Conservation (phyloP, 1,140 invertebrate genomes). For the Spodoptera litura region DNA sequence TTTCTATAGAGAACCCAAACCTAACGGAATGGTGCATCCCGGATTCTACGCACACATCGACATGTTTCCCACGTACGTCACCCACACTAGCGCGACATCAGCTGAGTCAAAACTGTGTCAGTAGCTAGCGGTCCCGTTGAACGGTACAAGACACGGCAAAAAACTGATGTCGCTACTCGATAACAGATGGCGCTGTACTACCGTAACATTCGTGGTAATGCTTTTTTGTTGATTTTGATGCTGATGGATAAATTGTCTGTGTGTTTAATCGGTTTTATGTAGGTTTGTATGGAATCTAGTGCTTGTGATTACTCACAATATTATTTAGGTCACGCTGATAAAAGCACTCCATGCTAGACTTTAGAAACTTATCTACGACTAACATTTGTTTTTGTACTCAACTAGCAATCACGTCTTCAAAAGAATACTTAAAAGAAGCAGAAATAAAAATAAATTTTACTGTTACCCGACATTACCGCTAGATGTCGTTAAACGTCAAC, state of each 20-base stretch:
- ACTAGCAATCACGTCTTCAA: background rate
- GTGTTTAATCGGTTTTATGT: constrained; percentile 39
- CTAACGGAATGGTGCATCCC: constrained; percentile 73
- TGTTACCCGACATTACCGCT: constrained; percentile 52
- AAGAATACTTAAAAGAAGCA: background rate
- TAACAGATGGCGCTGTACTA: constrained; percentile 72
- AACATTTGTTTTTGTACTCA: constrained; percentile 19
- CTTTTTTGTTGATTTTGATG: constrained; percentile 29
- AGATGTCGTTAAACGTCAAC: constrained; percentile 61
- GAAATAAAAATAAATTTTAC: constrained; percentile 41
- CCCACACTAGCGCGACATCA: constrained; percentile 64
- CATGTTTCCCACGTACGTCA: constrained; percentile 58
- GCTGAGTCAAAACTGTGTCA: constrained; percentile 82
- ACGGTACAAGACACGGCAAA: constrained; percentile 72
- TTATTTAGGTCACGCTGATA: constrained; percentile 57
- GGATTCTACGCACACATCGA: constrained; percentile 65
- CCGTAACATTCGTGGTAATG: constrained; percentile 46
- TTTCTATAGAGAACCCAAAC: constrained; percentile 58
- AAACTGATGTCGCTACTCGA: constrained; percentile 68
- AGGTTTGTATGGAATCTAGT: constrained; percentile 49
- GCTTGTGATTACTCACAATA: constrained; percentile 59
- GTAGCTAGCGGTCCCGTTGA: constrained; percentile 68
- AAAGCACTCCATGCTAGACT: constrained; percentile 44
- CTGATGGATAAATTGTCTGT: background rate
- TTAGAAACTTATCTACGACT: constrained; percentile 39